Percentiles rank a stretch among this genome's conserved stretches.
Conservation (phyloP, 2,113 vertebrate species). For the Lamprotornis superbus region DNA sequence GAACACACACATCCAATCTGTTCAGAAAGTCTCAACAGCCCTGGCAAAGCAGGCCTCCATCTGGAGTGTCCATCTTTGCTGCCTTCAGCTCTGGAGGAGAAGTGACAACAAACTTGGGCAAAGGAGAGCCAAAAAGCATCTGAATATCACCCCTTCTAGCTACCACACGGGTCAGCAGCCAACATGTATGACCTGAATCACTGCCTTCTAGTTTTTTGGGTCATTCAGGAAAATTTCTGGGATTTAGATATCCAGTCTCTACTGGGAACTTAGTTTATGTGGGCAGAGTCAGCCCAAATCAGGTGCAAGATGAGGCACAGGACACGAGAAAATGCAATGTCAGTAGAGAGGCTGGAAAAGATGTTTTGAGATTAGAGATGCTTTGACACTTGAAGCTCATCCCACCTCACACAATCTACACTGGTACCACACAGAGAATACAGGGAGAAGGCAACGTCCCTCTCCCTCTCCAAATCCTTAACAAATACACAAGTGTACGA, state of each 20-base stretch:
- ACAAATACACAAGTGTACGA: not conserved
- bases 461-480: not conserved
- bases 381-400: not conserved
- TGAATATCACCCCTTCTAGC: not conserved
- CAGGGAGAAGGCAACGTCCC: not conserved
- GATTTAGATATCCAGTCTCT: not conserved
- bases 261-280: not conserved
- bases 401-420: not conserved
- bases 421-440: not conserved
- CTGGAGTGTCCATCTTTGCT: not conserved
- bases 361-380: not conserved
- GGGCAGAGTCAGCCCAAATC: not conserved
- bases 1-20: not conserved
- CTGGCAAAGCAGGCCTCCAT: not conserved
- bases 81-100: not conserved
- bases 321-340: not conserved
- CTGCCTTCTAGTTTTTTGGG: not conserved
- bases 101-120: not conserved
- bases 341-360: not conserved
- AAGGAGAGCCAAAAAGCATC: not conserved
- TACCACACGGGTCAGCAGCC: not conserved
- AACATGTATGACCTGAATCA: not conserved
- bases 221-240: not conserved
- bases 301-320: not conserved
- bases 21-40: not conserved